Evolutionary conservation across 1,140 invertebrate genomes (phyloP).

Genomic region (Calliphora vicina): DNA sequence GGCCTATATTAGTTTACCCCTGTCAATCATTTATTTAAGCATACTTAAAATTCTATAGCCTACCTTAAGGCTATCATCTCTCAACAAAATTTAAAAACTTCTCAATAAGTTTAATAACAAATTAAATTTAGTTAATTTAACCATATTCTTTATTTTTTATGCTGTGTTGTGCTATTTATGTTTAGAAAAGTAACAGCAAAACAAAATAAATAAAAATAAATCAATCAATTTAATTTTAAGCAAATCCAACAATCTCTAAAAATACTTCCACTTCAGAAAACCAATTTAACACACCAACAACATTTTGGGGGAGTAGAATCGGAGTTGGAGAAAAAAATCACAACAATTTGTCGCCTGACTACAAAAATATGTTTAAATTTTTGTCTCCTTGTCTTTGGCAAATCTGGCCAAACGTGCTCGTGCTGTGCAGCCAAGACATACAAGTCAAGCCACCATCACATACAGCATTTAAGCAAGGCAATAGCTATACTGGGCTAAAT

Average conservation of each 20-base stretch:
- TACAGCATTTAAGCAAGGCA: background rate
- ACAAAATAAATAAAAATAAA: background rate
- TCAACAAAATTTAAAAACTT: too few species aligned
- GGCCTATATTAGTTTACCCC: background rate
- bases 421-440: background rate
- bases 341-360: background rate
- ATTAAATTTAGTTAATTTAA: background rate
- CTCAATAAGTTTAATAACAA: background rate
- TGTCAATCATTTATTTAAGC: background rate
- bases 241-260: background rate
- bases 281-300: background rate
- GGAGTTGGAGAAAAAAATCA: background rate
- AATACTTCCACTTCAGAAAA: background rate
- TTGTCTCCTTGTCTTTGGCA: too few species aligned
- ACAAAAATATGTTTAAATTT: background rate
- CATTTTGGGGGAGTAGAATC: background rate
- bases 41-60: background rate
- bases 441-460: background rate
- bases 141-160: background rate
- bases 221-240: slow-evolving; percentile 2
- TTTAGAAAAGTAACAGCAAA: background rate
- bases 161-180: background rate
- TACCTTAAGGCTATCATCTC: background rate
- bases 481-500: background rate
- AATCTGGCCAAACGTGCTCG: background rate